Base-by-base conservation (phyloP, 2,113 vertebrate species). In the Cynopterus brachyotis region DNA sequence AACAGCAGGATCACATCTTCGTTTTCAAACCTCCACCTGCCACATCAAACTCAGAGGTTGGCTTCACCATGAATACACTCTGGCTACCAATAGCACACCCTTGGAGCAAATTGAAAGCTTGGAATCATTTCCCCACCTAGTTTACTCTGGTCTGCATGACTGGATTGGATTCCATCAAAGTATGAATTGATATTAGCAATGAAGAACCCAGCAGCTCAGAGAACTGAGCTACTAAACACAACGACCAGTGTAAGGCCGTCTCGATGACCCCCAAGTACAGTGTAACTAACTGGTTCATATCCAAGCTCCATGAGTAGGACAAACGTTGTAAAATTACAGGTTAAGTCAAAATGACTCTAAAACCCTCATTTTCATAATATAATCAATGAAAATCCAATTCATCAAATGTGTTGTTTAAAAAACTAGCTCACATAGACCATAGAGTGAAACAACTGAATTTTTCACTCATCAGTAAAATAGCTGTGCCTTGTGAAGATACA, bases 121-220 rank as follows among this genome's bases (percentile, higher is more conserved):
- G 47, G 32, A 67, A 95, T 93, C 3, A 1, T 96, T 97, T 96
- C 90, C 80, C 87, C 32, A 66, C 26, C 57, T 92, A 70, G 45
- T 89, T 97, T 91, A 35, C 95, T 97, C 94, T 95, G 96, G 45
- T 96, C 97, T 95, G 82, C 97, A 57, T 59, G 86, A 96, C 93
- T 59, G 92, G 90, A 78, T 98, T 84, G 75, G 53, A 17, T 89
- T 90, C 94, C 89, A 78, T 96, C 95, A 95, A 45, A 42, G 35
- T 50, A n/a, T 92, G 32, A 69, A 24, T 94, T 84, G 84, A 82
- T 96, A 91, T 97, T 81, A 97, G 73, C 40, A 37, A 24, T 59
- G 57, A 96, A 96, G 72, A 83, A 76, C 7, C 60, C 66, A 42
- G 32, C 3, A 9, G 26, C 53, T 96, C 69, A 11, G n/a, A 53